Evolutionary conservation across 2,888 invertebrate genomes (phyloP).

Genomic region (Tipula confusa): DNA sequence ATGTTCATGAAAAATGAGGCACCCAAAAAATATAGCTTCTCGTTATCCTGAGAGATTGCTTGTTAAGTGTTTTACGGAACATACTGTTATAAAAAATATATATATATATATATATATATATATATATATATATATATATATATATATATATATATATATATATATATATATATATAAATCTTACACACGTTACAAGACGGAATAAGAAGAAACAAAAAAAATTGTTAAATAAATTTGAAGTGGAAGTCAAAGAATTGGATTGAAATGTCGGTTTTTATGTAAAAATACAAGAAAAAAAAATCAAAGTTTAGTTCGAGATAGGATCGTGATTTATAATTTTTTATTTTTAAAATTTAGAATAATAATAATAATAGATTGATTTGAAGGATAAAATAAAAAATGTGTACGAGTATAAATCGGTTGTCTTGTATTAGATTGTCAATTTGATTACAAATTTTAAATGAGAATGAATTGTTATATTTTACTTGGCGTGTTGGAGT

Average conservation of each 20-base stretch:
- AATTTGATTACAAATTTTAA: background rate
- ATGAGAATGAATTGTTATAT: background rate
- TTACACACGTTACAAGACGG: background rate
- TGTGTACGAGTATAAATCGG: background rate
- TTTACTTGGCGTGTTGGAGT: background rate
- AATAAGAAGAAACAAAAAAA: background rate
- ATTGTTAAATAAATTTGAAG: background rate
- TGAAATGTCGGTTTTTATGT: constrained; percentile 16
- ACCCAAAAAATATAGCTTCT: no score
- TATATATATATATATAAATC: no score
- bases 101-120: no score
- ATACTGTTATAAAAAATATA: no score
- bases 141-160: no score
- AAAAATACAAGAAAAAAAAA: background rate
- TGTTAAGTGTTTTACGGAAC: no score
- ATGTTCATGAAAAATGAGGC: no score
- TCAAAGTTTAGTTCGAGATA: background rate
- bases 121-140: no score
- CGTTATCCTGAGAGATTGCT: no score
- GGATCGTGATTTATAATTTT: constrained; percentile 21
- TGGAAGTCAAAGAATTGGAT: constrained; percentile 25
- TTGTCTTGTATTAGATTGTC: constrained; percentile 25
- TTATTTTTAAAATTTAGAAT: background rate
- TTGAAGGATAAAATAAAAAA: constrained; percentile 7
- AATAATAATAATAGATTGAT: constrained; percentile 3